A percentile compares a stretch with the other conserved stretches of the same genome.
Conservation (phyloP, 1,140 invertebrate species). For the Bicyclus anynana region DNA sequence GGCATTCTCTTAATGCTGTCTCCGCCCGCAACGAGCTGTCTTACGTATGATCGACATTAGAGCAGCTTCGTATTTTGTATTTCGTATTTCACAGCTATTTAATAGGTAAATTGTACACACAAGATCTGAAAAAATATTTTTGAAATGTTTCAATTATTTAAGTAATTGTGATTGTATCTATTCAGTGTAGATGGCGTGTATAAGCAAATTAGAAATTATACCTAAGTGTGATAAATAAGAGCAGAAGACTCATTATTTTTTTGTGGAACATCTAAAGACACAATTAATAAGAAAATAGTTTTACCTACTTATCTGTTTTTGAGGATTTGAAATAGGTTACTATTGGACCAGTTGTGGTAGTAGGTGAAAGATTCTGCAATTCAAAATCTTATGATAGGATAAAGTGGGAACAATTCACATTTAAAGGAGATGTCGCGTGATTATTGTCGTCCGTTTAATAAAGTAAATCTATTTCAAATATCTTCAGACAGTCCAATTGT, state of each 20-base stretch:
- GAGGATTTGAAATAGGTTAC: constrained; percentile 63
- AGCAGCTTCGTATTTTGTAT: constrained; percentile 50
- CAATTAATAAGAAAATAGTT: constrained; percentile 19
- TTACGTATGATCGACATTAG: constrained; percentile 35
- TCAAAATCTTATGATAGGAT: constrained; percentile 50
- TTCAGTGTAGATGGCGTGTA: constrained; percentile 7
- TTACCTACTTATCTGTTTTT: constrained; percentile 41
- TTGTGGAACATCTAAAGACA: constrained; percentile 8
- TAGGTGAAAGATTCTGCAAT: neutral
- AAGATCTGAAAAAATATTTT: constrained; percentile 47
- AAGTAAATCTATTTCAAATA: constrained; percentile 66
- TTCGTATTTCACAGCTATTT: constrained; percentile 45
- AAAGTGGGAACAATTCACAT: constrained; percentile 60
- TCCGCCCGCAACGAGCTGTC: constrained; percentile 42
- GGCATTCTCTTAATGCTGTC: constrained; percentile 80
- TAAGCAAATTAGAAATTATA: constrained; percentile 14
- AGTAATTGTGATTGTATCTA: constrained; percentile 47
- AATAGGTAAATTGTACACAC: constrained; percentile 39
- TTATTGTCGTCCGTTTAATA: constrained; percentile 18
- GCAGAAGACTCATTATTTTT: constrained; percentile 11
- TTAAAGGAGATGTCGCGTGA: constrained; percentile 12
- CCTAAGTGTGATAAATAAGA: constrained; percentile 20
- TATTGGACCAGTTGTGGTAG: neutral
- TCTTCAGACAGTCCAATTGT: constrained; percentile 47
- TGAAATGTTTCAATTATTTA: constrained; percentile 45